A percentile compares a stretch with the other conserved stretches of the same genome.
Evolutionary conservation across 2,113 vertebrate species (phyloP).

Genomic region (Microtus richardsoni): DNA sequence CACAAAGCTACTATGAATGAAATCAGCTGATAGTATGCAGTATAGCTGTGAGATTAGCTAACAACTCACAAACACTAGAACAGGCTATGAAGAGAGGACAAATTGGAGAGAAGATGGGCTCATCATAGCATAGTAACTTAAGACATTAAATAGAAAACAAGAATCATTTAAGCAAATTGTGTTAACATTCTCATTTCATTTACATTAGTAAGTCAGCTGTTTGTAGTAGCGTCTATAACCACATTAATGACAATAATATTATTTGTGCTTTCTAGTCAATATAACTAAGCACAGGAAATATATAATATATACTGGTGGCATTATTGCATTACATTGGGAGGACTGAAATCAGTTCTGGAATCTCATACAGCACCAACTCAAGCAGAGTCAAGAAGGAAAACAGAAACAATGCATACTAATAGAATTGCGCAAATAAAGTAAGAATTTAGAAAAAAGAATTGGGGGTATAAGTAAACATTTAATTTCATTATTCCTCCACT

Average conservation of each 20-base stretch:
- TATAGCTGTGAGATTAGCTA: neutral
- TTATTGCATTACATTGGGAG: neutral
- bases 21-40: neutral
- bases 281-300: conserved; percentile 48
- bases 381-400: conserved; percentile 20
- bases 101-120: neutral
- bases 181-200: neutral
- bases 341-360: conserved; percentile 37
- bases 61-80: neutral
- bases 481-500: conserved; percentile 16
- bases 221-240: neutral
- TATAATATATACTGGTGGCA: neutral
- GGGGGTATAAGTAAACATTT: conserved; percentile 1
- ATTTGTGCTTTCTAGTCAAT: neutral
- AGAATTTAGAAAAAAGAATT: neutral
- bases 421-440: neutral
- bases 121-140: neutral
- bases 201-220: conserved; percentile 30
- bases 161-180: conserved; percentile 36
- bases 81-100: neutral
- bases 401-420: neutral
- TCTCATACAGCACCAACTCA: neutral
- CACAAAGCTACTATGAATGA: neutral
- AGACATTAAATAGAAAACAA: neutral
- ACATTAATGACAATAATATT: conserved; percentile 46